Percentiles rank a stretch among this genome's conserved stretches.
Evolutionary conservation across 2,797 vertebrate genomes (phyloP).

Genomic region (Oceanodroma leucorhoa): DNA sequence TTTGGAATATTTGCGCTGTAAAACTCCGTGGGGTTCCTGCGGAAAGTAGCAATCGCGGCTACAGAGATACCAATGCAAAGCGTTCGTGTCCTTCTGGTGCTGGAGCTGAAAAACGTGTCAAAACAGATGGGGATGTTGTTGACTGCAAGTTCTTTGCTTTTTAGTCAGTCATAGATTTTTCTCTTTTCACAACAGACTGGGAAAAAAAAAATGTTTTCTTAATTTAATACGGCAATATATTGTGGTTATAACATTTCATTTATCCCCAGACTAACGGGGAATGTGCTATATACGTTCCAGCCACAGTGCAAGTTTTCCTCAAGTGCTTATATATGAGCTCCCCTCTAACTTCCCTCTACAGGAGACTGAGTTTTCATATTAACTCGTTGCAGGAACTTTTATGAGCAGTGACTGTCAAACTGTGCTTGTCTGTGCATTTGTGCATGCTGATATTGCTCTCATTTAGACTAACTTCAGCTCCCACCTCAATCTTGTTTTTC

Average conservation of each 20-base stretch:
- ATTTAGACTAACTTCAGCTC: not conserved
- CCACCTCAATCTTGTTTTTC: not conserved
- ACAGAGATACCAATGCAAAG: not conserved
- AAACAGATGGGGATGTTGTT: not conserved
- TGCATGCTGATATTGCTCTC: not conserved
- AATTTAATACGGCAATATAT: not conserved
- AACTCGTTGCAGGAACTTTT: slow-evolving; percentile 24
- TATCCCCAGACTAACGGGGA: not conserved
- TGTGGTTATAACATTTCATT: slow-evolving; percentile 12
- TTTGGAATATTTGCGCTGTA: not conserved
- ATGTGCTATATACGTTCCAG: not conserved
- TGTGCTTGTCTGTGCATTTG: slow-evolving; percentile 2
- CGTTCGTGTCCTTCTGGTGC: not conserved
- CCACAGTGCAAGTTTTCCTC: slow-evolving; percentile 1
- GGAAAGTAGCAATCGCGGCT: not conserved
- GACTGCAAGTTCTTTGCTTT: slow-evolving; percentile 1
- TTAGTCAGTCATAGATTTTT: not conserved
- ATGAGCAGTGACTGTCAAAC: slow-evolving; percentile 19
- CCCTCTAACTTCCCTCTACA: slow-evolving; percentile 7
- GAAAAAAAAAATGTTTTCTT: not conserved
- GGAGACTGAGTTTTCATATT: slow-evolving; percentile 25
- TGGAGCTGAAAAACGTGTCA: not conserved
- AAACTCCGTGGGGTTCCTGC: not conserved
- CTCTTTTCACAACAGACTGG: not conserved
- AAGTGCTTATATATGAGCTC: not conserved